Evolutionary conservation across 2,888 invertebrate species (phyloP), one percentile per base, ranked within the genome.

Genomic region (Hoplodrina blanda): DNA sequence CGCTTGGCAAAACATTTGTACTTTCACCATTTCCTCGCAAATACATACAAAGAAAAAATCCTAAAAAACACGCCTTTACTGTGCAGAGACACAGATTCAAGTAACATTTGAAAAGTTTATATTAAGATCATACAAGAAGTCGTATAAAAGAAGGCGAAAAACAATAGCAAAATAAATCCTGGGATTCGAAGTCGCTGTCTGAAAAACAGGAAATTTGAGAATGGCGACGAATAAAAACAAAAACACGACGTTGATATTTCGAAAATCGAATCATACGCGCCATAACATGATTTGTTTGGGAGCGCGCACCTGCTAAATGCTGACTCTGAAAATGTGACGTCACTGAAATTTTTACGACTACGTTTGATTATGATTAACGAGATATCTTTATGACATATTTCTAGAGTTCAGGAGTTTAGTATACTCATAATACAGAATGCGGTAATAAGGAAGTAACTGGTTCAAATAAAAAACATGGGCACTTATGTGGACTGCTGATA

Each of bases 221-320:
- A 57, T 67, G 71, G 62, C 66, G 66, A 79, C 68, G 8, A 17
- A 66, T 62, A 80, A 73, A 71, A 78, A 75, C 72, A 78, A 71
- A 65, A 80, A 70, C 55, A 62, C 53, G 73, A 77, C 68, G 59
- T 80, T 85, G 90, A 89, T 91, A 86, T 88, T 85, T 87, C 78
- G 77, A 87, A 89, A 92, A 93, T 93, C 88, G 85, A 91, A 92
- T 93, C 90, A 90, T 78, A 88, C 90, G 90, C 88, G 76, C 85
- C 92, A 91, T 93, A 91, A 92, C 88, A 80, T 88, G 86, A 88
- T 90, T 89, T 88, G 86, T 88, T 88, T 86, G 87, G 83, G 74
- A 75, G 77, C 66, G 81, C 73, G 83, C 87, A 90, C 86, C 86
- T 87, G 82, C 77, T 80, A 73, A 75, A 80, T 77, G 70, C 67